These are phyloP conservation scores for Eleginops maclovinus DNA, from an alignment of 2,113 vertebrate genomes.

Conservation along the genomic window DNA sequence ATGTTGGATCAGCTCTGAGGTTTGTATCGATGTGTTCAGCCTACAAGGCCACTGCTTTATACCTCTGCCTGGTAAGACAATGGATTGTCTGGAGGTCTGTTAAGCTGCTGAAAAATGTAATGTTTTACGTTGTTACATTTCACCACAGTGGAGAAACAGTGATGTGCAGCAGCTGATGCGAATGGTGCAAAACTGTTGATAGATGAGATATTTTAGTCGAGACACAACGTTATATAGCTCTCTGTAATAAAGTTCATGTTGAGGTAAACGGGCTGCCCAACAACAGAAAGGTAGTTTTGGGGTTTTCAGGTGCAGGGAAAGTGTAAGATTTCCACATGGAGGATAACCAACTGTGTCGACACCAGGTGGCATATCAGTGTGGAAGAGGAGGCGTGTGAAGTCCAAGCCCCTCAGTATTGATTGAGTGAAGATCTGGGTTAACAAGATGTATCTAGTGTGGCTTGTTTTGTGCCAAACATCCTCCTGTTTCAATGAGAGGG, in stretches of 20 bases:
- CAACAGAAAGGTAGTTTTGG: slow-evolving; percentile 1
- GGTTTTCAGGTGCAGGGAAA: slow-evolving; percentile 1
- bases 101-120: slow-evolving; percentile 1
- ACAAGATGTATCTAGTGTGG: slow-evolving; percentile 35
- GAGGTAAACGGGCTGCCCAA: neutral
- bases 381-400: slow-evolving; percentile 31
- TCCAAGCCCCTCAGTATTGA: slow-evolving; percentile 41
- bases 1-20: slow-evolving; percentile 65
- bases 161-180: neutral
- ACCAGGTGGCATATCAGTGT: neutral
- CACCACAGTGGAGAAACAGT: neutral
- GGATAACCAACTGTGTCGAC: slow-evolving; percentile 13
- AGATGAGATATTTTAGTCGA: neutral
- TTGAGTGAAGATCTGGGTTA: slow-evolving; percentile 45
- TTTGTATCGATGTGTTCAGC: slow-evolving; percentile 56
- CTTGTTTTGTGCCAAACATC: slow-evolving; percentile 27
- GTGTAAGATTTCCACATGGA: slow-evolving; percentile 1
- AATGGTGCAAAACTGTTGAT: slow-evolving; percentile 2
- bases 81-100: slow-evolving; percentile 13
- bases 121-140: slow-evolving; percentile 3
- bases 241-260: neutral
- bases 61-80: slow-evolving; percentile 7
- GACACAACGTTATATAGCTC: neutral
- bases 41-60: slow-evolving; percentile 49
- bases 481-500: slow-evolving; percentile 17